Conservation (phyloP, 2,113 vertebrate genomes). For the Xenopus laevis region DNA sequence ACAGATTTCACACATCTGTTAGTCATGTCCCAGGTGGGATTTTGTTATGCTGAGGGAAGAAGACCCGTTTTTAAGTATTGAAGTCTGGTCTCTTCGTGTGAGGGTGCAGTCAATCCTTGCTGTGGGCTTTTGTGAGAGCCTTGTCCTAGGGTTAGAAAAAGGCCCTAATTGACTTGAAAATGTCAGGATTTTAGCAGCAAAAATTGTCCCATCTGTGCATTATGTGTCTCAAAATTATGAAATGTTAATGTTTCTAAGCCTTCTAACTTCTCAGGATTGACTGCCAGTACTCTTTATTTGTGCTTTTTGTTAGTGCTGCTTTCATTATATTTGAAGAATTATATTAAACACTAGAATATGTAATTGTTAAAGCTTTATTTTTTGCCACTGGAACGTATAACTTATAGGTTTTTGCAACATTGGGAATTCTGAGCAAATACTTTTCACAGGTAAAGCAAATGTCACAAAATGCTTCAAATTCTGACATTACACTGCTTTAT, state of each 20-base stretch:
- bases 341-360: too few species aligned
- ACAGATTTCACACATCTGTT: constrained; percentile 74
- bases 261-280: constrained; percentile 61
- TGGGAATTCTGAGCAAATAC: too few species aligned
- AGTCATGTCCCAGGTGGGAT: constrained; percentile 68
- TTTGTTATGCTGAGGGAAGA: constrained; percentile 51
- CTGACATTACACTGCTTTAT: too few species aligned
- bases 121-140: constrained; percentile 65
- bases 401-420: too few species aligned
- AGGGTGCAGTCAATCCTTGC: neutral
- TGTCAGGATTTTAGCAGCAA: constrained; percentile 69
- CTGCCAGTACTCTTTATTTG: constrained; percentile 15
- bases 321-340: too few species aligned
- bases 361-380: too few species aligned
- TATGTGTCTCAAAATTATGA: constrained; percentile 49
- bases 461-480: too few species aligned
- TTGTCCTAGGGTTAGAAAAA: constrained; percentile 69
- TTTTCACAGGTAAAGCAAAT: too few species aligned
- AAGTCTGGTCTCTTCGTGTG: constrained; percentile 48
- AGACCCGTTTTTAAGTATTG: constrained; percentile 65
- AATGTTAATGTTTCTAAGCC: constrained; percentile 73
- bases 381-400: too few species aligned
- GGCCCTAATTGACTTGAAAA: constrained; percentile 75
- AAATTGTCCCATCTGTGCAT: constrained; percentile 70
- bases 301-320: too few species aligned